Percentiles rank a stretch among this genome's conserved stretches.
Conservation (phyloP, 2,113 vertebrate species). For the Chloropsis cyanopogon region DNA sequence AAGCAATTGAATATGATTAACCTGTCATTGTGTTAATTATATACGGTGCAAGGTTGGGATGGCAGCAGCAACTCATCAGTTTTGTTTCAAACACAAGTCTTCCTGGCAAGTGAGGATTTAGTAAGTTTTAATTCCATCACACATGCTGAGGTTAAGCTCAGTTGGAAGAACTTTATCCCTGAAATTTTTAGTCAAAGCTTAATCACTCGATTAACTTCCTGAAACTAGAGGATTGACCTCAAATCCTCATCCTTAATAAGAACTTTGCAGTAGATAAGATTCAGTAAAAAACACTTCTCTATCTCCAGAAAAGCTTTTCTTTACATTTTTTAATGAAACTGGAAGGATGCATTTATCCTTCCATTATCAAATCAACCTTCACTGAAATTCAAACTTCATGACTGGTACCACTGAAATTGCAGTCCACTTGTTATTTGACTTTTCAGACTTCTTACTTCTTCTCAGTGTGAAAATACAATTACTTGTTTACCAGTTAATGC, state of each 20-base stretch:
- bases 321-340: neutral
- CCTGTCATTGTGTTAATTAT: neutral
- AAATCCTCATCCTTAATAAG: constrained; percentile 12
- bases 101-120: neutral
- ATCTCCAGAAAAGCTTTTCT: neutral
- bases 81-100: neutral
- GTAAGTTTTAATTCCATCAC: neutral
- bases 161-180: constrained; percentile 8
- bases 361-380: neutral
- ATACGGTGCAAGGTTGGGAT: neutral
- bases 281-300: neutral
- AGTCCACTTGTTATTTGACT: neutral
- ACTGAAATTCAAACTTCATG: neutral
- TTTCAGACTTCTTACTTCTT: neutral
- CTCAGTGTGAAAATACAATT: neutral
- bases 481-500: neutral
- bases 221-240: neutral
- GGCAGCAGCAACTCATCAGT: neutral
- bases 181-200: constrained; percentile 21
- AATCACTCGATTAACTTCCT: constrained; percentile 25
- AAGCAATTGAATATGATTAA: neutral
- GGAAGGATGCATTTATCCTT: neutral
- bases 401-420: neutral
- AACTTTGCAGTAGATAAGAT: neutral
- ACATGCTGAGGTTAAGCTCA: neutral